Conservation (phyloP, 2,113 vertebrate genomes). For the Polypterus senegalus region DNA sequence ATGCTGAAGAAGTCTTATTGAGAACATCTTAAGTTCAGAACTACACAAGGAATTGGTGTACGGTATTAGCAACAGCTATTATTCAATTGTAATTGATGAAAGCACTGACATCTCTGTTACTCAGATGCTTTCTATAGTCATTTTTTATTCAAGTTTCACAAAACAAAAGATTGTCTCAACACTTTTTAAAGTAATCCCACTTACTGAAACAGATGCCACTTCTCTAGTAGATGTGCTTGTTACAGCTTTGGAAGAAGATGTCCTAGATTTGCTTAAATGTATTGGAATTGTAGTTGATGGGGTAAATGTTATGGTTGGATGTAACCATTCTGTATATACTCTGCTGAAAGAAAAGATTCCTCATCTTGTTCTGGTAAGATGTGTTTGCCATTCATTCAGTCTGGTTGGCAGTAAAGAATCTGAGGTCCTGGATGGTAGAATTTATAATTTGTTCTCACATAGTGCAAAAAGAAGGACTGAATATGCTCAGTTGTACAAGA, state of each 20-base stretch:
- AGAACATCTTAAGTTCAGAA: not conserved
- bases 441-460: not conserved
- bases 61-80: not conserved
- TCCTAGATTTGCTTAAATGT: not conserved
- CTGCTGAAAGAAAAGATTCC: not conserved
- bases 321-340: not conserved
- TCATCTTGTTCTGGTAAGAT: constrained; percentile 2
- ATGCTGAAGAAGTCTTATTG: not conserved
- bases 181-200: not conserved
- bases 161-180: not conserved
- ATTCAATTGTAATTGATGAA: not conserved
- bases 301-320: not conserved
- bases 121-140: not conserved
- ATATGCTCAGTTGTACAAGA: not conserved
- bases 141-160: not conserved
- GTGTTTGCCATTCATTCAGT: not conserved
- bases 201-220: not conserved
- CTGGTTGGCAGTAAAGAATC: constrained; percentile 1
- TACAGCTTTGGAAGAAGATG: constrained; percentile 3
- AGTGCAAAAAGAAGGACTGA: not conserved
- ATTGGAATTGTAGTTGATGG: constrained; percentile 5
- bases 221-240: not conserved
- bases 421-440: not conserved
- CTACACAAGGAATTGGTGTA: not conserved
- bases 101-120: not conserved